Evolutionary conservation across 1,140 invertebrate genomes (phyloP), one percentile per base, ranked within the genome.

Genomic region (Lasaia peninsularis): DNA sequence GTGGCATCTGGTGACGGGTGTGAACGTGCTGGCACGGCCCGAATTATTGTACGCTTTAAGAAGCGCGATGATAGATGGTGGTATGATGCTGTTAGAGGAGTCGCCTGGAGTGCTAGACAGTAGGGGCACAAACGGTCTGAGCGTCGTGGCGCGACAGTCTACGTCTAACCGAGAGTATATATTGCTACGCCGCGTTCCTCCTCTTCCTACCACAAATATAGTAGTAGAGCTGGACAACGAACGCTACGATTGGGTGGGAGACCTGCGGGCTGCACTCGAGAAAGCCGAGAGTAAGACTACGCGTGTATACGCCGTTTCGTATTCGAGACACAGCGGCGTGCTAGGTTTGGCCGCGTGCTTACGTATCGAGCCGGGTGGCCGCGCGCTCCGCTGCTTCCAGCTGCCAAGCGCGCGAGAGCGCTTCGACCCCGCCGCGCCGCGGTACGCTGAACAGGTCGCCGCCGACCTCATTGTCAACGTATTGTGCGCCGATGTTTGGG

Each of bases 331-430:
- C 49, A 94, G 90, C 76, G 97, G 98, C 54, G 91, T 97, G 16
- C 86, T 98, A 48, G 98, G 98, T 37, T 84, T 99, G 62, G 93
- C 95, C 54, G 98, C 96, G 67, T 99, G 98, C 79, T 89, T 99
- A 35, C 93, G 94, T 69, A 91, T 92, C 67, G 98, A 99, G 88
- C 91, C 93, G 8, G 95, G 95, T 49, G 96, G 96, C 50, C 86
- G 91, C 49, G 93, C 92, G 68, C 88, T 96, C 8, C 93, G 96
- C 71, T 90, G 93, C 7, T 89, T 93, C 6, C 94, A 93, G 62
- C 90, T 95, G 11, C 92, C 93, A 65, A 93, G 93, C 51, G 87
- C 90, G 1, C 84, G 90, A 0, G 91, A 92, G 2, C 91, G 92
- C 32, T 94, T 96, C 77, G 90, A 89, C 0, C 69, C 93, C 0